These are phyloP conservation scores for Ptychoptera albimana DNA, from an alignment of 2,888 invertebrate species.

Conservation along the genomic window DNA sequence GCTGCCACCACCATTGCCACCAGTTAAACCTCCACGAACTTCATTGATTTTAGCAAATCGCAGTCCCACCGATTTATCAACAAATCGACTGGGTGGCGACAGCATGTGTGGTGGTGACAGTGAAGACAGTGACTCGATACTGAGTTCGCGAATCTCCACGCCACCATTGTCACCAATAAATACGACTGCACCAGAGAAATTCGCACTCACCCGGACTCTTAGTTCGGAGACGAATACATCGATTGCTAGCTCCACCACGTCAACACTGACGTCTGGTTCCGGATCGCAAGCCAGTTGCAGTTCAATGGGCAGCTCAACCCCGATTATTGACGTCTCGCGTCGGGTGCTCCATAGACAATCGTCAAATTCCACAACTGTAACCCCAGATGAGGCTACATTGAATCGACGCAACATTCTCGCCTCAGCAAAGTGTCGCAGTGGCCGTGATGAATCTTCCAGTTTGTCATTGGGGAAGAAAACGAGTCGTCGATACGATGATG, in stretches of 20 bases:
- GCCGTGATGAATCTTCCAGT: conserved; percentile 55
- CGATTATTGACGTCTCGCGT: conserved; percentile 43
- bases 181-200: conserved; percentile 37
- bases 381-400: conserved; percentile 45
- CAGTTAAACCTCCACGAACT: conserved; percentile 26
- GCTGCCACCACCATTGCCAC: conserved; percentile 14
- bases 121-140: conserved; percentile 69
- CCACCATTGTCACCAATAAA: conserved; percentile 48
- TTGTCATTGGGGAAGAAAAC: conserved; percentile 37
- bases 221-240: conserved; percentile 60
- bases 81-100: neutral
- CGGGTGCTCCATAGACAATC: conserved; percentile 49
- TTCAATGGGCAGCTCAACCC: conserved; percentile 41
- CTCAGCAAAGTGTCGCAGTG: conserved; percentile 72
- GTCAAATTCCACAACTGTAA: conserved; percentile 30
- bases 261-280: conserved; percentile 56
- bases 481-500: conserved; percentile 40
- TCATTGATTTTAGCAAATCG: conserved; percentile 19
- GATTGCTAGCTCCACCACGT: conserved; percentile 49
- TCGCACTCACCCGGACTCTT: conserved; percentile 46
- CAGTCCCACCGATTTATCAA: neutral
- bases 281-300: conserved; percentile 57
- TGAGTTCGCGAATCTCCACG: conserved; percentile 71
- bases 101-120: conserved; percentile 35
- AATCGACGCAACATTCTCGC: conserved; percentile 72